Conservation (phyloP, 30 jellyfish, hydroid and myxozoan genomes). For the Nemopilema nomurai region DNA sequence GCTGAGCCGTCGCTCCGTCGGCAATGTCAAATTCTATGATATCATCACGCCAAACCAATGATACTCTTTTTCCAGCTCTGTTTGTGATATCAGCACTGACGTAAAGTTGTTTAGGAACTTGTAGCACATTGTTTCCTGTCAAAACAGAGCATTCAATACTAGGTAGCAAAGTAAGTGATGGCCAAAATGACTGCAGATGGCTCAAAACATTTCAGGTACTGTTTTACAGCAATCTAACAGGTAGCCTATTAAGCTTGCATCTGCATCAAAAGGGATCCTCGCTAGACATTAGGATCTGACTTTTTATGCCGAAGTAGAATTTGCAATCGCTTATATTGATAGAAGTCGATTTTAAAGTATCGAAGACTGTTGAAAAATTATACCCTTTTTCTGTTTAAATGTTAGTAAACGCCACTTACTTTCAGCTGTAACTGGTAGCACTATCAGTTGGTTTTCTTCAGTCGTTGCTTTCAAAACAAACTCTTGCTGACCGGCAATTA, state of each 20-base stretch:
- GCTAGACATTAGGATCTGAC: too few relatives aligned
- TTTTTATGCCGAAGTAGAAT: too few relatives aligned
- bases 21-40: slow-evolving; percentile 86
- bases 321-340: too few relatives aligned
- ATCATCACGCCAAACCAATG: slow-evolving; percentile 98
- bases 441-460: slow-evolving; percentile 45
- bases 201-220: neutral
- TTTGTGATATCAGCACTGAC: slow-evolving; percentile 75
- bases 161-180: neutral
- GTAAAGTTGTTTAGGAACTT: slow-evolving; percentile 58
- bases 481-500: slow-evolving; percentile 82
- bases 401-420: slow-evolving; percentile 37
- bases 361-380: too few relatives aligned
- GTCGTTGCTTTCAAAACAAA: slow-evolving; percentile 56
- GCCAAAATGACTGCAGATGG: neutral
- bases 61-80: slow-evolving; percentile 86
- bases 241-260: too few relatives aligned
- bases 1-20: slow-evolving; percentile 74
- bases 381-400: too few relatives aligned
- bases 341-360: too few relatives aligned
- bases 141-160: neutral
- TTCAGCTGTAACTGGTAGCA: slow-evolving; percentile 80
- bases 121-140: slow-evolving; percentile 55
- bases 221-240: too few relatives aligned
- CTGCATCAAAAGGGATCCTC: too few relatives aligned